These are phyloP conservation scores for Campaea margaritaria DNA, from an alignment of 2,888 invertebrate genomes.

Conservation along the genomic window DNA sequence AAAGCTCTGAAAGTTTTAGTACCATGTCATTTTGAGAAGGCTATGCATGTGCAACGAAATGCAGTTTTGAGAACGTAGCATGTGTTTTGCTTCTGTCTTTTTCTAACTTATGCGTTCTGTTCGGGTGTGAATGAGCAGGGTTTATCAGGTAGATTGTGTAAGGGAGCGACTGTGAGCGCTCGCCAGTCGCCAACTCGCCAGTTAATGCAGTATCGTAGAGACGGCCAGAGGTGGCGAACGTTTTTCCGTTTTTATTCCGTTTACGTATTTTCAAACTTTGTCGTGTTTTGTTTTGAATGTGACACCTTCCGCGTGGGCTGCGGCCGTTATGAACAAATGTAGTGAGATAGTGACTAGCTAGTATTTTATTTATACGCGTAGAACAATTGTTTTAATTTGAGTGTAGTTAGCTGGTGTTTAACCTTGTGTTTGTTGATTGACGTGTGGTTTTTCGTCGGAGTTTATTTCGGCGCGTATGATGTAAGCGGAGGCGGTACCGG, in stretches of 20 bases:
- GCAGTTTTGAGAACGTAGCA: slow-evolving; percentile 52
- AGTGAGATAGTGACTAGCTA: slow-evolving; percentile 34
- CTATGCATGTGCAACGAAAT: slow-evolving; percentile 65
- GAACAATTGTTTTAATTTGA: slow-evolving; percentile 56
- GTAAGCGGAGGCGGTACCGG: slow-evolving; percentile 70
- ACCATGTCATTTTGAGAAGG: slow-evolving; percentile 57
- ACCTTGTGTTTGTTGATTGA: slow-evolving; percentile 80
- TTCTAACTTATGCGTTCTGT: slow-evolving; percentile 44
- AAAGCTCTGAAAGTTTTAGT: slow-evolving; percentile 51
- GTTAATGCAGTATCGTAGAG: slow-evolving; percentile 66
- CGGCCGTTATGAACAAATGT: slow-evolving; percentile 37
- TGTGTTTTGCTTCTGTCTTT: slow-evolving; percentile 54
- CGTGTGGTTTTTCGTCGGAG: slow-evolving; percentile 69
- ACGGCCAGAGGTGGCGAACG: slow-evolving; percentile 50
- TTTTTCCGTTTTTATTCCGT: slow-evolving; percentile 48
- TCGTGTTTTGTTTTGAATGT: slow-evolving; percentile 69
- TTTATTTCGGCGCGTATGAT: slow-evolving; percentile 81
- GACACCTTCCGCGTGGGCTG: slow-evolving; percentile 48
- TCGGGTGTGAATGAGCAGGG: slow-evolving; percentile 57
- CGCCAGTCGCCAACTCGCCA: slow-evolving; percentile 32
- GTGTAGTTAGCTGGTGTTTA: slow-evolving; percentile 61
- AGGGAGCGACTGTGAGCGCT: slow-evolving; percentile 13
- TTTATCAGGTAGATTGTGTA: slow-evolving; percentile 61
- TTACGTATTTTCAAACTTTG: slow-evolving; percentile 82
- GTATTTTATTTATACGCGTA: slow-evolving; percentile 32